Conservation (phyloP, 2,113 vertebrate genomes). For the Pelodiscus sinensis region DNA sequence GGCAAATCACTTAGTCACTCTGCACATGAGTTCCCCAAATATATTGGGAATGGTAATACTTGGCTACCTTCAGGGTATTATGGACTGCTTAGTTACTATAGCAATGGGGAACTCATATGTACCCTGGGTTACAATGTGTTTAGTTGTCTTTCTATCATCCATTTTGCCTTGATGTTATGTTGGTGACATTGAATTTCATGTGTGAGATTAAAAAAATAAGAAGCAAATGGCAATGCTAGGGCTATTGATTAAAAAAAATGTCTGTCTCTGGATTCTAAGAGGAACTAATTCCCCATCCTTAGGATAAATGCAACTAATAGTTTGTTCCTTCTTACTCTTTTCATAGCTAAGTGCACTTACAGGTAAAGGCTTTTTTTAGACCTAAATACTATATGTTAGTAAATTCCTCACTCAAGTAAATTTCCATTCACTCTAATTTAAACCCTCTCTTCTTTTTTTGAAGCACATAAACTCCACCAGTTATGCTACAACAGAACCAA, state of each 20-base stretch:
- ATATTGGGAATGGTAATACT: neutral
- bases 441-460: neutral
- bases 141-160: neutral
- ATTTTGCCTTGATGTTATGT: neutral
- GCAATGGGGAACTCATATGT: neutral
- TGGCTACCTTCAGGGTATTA: neutral
- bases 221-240: constrained; percentile 34
- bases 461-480: neutral
- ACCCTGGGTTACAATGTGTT: neutral
- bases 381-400: neutral
- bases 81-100: neutral
- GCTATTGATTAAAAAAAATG: constrained; percentile 23
- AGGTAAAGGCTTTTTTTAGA: constrained; percentile 21
- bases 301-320: constrained; percentile 43
- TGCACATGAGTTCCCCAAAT: neutral
- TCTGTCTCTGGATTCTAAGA: constrained; percentile 28
- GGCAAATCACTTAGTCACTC: neutral
- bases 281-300: constrained; percentile 33
- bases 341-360: neutral
- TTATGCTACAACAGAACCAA: neutral
- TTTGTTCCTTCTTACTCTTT: constrained; percentile 30
- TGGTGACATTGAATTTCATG: constrained; percentile 29
- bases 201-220: neutral
- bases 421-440: neutral
- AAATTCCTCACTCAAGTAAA: neutral